Percentiles rank a stretch among this genome's conserved stretches.
Conservation (phyloP, 2,113 vertebrate genomes). For the Oenanthe melanoleuca region DNA sequence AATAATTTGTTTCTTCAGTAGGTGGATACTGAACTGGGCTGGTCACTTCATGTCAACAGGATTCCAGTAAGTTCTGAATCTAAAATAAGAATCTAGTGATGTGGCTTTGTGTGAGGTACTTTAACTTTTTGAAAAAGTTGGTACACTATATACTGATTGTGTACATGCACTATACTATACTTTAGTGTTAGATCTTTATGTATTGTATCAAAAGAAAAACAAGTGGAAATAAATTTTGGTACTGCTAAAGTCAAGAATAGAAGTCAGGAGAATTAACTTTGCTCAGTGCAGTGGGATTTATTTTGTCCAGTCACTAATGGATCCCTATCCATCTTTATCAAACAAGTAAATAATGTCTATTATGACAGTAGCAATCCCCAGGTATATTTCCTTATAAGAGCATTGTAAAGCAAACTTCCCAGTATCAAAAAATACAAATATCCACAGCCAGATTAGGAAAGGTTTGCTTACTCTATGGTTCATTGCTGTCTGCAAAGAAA, state of each 20-base stretch:
- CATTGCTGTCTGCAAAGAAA: not conserved
- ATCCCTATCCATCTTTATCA: too few species aligned
- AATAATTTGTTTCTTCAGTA: constrained; percentile 14
- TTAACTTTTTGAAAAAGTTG: not conserved
- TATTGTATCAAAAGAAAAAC: not conserved
- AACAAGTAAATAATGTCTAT: too few species aligned
- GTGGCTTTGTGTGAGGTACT: not conserved
- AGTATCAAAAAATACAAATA: not conserved
- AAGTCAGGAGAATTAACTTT: not conserved
- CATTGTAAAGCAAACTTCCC: not conserved
- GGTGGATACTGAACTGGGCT: not conserved
- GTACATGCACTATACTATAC: not conserved
- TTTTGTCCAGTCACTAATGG: too few species aligned
- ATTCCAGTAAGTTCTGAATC: not conserved
- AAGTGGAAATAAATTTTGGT: not conserved
- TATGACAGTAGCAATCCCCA: not conserved
- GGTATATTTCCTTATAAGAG: not conserved
- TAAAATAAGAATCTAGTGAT: not conserved
- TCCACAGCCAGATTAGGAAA: not conserved
- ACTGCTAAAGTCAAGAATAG: not conserved
- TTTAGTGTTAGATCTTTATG: not conserved
- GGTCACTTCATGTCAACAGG: not conserved
- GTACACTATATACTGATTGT: not conserved
- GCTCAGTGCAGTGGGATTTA: not conserved
- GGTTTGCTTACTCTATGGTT: not conserved